Evolutionary conservation across 2,888 invertebrate species (phyloP), one percentile per base, ranked within the genome.

Genomic region (Drosophila barbarae): DNA sequence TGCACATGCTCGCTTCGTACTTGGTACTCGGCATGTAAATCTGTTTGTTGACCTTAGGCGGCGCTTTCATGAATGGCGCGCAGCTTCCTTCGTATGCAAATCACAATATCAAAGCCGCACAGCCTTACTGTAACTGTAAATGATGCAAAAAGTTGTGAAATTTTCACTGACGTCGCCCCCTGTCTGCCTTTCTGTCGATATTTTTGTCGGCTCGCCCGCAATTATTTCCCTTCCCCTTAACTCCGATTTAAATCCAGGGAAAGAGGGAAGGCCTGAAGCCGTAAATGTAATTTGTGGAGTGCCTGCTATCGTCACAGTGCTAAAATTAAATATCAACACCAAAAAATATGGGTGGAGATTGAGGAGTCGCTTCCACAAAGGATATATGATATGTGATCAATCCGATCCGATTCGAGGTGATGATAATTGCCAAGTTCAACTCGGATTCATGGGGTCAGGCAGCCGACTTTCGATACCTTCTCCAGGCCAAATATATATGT

Each of bases 1-100:
- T 34, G 32, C 52, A 57, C 55, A 57, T 39, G 64, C 38, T 46
- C 46, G 18, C 23, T 26, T 26, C 18, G 7, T 18, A 8, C 36
- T 36, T 18, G 5, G 2, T 26, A 7, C 10, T 18, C 38, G 35
- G 51, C 41, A 57, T 61, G 42, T 36, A 71, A 49, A 55, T 65
- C 76, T 78, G 76, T 84, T 77, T 82, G 67, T 84, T 77, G 82
- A 77, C 77, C 84, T 82, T 77, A 68, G 49, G 36, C 49, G 50
- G 41, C 54, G 49, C 51, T 56, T 81, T 82, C 73, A 79, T 77
- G 80, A 77, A 77, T 84, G 77, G 65, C 67, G 41, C 30, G 36
- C 67, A 63, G 63, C 65, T 66, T 63, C 67, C 63, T 53, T 54
- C 53, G 54, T 12, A 36, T 65, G 41, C 28, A 42, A 65, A 65